Base-by-base conservation (phyloP, 2,797 vertebrate species). In the Xiphorhynchus erythropygius region DNA sequence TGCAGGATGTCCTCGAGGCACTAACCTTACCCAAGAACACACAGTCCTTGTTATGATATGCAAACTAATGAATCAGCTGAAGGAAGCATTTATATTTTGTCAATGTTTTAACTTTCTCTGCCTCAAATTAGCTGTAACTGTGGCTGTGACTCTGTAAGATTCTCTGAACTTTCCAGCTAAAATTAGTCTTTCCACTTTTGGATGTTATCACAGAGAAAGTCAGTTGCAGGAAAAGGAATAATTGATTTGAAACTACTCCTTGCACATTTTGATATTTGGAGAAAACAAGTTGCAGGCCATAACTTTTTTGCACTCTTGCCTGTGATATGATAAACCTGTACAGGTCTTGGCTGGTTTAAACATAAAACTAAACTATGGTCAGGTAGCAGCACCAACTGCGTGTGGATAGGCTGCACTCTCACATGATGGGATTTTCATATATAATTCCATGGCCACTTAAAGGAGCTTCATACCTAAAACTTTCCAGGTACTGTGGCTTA, bases 21-120 rank as follows among this genome's bases (percentile, higher is more conserved):
- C 69, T 74, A 83, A 82, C 84, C 76, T 93, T 86, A 78, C 88
- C 77, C 95, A 90, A 76, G 74, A 84, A 94, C 68, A 82, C 67
- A 52, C 77, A 79, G 71, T 94, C 95, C 88, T 82, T 74, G 69
- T 91, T 69, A 64, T 87, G 83, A 62, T 62, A 69, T 77, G 86
- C 90, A 93, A 80, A 92, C 47, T 41, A 81, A 82, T 73, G 82
- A 95, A 89, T 62, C 76, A 56, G 59, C 80, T 64, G 22, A 84
- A 92, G 94, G 85, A 94, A 93, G 82, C 84, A 86, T 92, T 96
- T 95, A 71, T 93, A 89, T 89, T 92, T 95, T 80, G 85, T 87
- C 67, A 56, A 76, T 75, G 41, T 89, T 74, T 89, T 94, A 94
- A 87, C 81, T 95, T 87, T 87, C 80, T 86, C 33, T 84, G 64